Evolutionary conservation across 2,888 invertebrate species (phyloP).

Genomic region (Eupithecia inturbata): DNA sequence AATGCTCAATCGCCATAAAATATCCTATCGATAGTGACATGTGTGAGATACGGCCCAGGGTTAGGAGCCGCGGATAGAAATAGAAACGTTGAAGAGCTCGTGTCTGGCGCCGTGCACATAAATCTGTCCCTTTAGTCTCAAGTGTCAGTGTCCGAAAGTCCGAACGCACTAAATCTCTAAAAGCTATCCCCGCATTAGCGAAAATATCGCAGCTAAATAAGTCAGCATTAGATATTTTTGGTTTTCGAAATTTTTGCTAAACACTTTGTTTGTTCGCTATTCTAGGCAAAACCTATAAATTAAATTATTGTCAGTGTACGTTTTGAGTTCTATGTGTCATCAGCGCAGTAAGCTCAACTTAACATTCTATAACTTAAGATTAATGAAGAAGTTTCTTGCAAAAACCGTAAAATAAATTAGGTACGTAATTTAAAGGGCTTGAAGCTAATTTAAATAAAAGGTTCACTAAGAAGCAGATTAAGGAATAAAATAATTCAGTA

Average conservation of each 20-base stretch:
- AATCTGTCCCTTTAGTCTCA: constrained; percentile 58
- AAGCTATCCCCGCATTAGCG: constrained; percentile 52
- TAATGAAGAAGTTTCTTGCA: constrained; percentile 15
- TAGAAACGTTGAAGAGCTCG: constrained; percentile 48
- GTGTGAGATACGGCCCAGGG: constrained; percentile 34
- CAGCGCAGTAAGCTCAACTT: not conserved
- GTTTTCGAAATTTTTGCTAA: not conserved
- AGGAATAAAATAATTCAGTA: constrained; percentile 35
- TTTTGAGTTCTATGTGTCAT: not conserved
- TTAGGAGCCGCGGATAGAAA: constrained; percentile 44
- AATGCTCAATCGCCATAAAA: constrained; percentile 36
- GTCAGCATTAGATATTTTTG: constrained; percentile 17
- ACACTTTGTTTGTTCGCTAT: constrained; percentile 3
- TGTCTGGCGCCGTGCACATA: constrained; percentile 59
- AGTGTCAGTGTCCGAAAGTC: constrained; percentile 54
- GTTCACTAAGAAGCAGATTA: constrained; percentile 19
- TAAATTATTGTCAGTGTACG: not conserved
- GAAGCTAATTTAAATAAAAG: constrained; percentile 26
- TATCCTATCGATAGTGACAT: constrained; percentile 45
- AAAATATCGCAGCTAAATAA: constrained; percentile 23
- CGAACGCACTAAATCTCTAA: constrained; percentile 59
- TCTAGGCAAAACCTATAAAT: not conserved
- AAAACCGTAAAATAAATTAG: constrained; percentile 31
- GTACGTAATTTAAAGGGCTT: constrained; percentile 16
- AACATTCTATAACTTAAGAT: not conserved